Percentiles rank a stretch among this genome's conserved stretches.
phyloP scores from a whole-genome alignment of 2,113 vertebrate species.

The Thalassoma bifasciatum region DNA sequence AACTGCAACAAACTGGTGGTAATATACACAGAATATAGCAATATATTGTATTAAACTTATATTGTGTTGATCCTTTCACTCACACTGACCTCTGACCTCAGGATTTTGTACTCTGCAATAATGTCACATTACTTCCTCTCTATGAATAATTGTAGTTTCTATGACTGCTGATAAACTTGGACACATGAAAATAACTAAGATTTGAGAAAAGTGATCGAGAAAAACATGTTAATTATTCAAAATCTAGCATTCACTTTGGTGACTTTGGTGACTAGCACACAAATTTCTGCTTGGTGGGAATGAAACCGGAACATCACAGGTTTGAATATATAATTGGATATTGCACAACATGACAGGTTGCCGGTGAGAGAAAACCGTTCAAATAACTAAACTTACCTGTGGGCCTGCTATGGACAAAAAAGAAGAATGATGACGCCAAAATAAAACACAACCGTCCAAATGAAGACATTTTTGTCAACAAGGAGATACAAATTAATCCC shows the following conservation, averaged over 20 bases:
- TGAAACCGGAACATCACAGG: no score
- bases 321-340: no score
- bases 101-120: no score
- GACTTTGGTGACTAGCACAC: no score
- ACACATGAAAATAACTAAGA: no score
- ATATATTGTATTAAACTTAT: neutral
- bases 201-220: no score
- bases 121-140: neutral
- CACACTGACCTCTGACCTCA: neutral
- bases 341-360: no score
- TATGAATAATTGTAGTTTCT: neutral
- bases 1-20: no score
- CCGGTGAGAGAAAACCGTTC: no score
- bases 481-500: neutral
- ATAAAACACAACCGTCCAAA: slow-evolving; percentile 32
- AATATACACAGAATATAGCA: neutral
- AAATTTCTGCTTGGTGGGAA: no score
- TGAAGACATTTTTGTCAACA: slow-evolving; percentile 52
- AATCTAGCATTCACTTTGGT: no score
- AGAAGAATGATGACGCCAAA: slow-evolving; percentile 35
- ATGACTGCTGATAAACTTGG: neutral
- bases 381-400: slow-evolving; percentile 55
- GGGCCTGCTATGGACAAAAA: slow-evolving; percentile 35
- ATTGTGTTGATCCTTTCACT: neutral
- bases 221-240: no score